Conservation (phyloP, 2,888 invertebrate species). For the Scaptodrosophila latifasciaeformis region DNA sequence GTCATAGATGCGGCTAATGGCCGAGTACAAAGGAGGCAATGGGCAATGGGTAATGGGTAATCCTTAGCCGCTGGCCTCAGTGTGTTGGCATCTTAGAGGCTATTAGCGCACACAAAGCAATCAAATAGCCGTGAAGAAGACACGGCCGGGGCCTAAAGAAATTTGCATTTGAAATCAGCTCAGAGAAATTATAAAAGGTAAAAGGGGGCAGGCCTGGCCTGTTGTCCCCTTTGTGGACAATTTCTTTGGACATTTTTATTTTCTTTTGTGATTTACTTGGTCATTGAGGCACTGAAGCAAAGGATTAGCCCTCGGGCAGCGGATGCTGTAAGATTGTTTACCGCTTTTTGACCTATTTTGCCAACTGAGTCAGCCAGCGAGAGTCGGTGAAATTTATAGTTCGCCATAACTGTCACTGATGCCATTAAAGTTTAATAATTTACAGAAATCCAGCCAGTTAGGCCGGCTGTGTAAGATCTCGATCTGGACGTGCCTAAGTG, state of each 20-base stretch:
- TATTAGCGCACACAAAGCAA: conserved; percentile 58
- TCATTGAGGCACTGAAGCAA: conserved; percentile 31
- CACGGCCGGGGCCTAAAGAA: conserved; percentile 15
- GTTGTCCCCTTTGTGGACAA: conserved; percentile 59
- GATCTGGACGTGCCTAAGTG: conserved; percentile 9
- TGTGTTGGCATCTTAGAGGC: background rate
- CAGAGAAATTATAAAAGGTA: conserved; percentile 21
- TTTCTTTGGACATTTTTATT: conserved; percentile 63
- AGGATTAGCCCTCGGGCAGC: conserved; percentile 40
- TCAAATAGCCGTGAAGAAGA: conserved; percentile 57
- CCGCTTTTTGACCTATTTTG: conserved; percentile 64
- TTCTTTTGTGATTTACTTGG: conserved; percentile 65
- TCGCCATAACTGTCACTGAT: conserved; percentile 62
- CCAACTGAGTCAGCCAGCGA: conserved; percentile 36
- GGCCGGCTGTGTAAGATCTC: conserved; percentile 4
- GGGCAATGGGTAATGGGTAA: conserved; percentile 38
- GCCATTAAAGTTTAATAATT: conserved; percentile 62
- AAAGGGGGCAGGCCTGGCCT: conserved; percentile 12
- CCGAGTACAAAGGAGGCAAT: conserved; percentile 51
- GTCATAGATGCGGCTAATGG: conserved; percentile 62
- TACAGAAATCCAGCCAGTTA: conserved; percentile 45
- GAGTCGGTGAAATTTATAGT: conserved; percentile 28
- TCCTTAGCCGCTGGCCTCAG: conserved; percentile 36
- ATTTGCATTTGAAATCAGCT: conserved; percentile 67
- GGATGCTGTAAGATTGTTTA: conserved; percentile 48